phyloP scores from a whole-genome alignment of 2,113 vertebrate genomes.

The Gobio gobio region DNA sequence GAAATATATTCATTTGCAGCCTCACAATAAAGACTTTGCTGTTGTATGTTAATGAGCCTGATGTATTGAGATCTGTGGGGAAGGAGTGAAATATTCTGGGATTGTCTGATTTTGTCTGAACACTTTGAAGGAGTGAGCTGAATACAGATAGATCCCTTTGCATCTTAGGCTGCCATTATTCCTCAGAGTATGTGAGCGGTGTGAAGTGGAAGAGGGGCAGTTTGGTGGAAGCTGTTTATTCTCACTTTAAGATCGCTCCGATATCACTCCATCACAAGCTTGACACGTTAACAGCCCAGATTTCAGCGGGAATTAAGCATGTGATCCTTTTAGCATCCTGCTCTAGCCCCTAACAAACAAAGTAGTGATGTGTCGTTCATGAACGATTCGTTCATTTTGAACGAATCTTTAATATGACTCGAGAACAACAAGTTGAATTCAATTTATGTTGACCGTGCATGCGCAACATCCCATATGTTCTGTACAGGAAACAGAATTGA shows the following conservation, averaged over 20 bases:
- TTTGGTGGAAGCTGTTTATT: not conserved
- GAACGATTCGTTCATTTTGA: no score
- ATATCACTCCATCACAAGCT: not conserved
- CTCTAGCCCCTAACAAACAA: not conserved
- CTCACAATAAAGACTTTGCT: constrained; percentile 8
- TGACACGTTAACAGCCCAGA: not conserved
- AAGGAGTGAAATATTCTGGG: not conserved
- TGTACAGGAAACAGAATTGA: no score
- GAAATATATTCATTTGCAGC: constrained; percentile 14
- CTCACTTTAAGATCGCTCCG: not conserved
- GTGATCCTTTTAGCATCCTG: not conserved
- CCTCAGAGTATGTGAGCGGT: not conserved
- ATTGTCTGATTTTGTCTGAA: constrained; percentile 27
- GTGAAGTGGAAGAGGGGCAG: not conserved
- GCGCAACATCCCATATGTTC: no score
- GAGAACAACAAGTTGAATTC: no score
- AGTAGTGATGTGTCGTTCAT: no score
- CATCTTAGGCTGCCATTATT: not conserved
- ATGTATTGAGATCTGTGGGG: not conserved
- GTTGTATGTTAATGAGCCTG: constrained; percentile 25
- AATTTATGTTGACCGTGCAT: no score
- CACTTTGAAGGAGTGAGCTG: constrained; percentile 10
- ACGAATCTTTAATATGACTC: no score
- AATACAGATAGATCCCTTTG: constrained; percentile 25
- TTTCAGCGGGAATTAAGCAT: not conserved